phyloP scores from a whole-genome alignment of 1,140 invertebrate species.

The Paramacrobiotus metropolitanus region DNA sequence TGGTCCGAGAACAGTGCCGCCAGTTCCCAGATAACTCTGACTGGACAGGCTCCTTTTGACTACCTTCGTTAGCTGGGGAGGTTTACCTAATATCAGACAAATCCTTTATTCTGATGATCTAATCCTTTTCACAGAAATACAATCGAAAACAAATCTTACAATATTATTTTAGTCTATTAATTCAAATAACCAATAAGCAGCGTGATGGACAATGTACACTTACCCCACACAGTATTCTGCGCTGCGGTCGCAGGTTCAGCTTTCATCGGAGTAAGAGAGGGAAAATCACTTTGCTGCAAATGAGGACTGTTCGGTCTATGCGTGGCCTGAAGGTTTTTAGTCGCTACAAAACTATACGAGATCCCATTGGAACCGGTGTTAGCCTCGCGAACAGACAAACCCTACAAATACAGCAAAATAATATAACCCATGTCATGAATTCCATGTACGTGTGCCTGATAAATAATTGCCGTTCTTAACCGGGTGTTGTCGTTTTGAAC shows the following conservation, averaged over 20 bases:
- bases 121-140: too few relatives aligned
- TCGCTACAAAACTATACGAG: neutral
- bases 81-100: neutral
- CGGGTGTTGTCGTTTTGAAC: neutral
- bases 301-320: neutral
- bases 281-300: neutral
- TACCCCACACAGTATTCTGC: conserved; percentile 2
- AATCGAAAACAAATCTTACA: too few relatives aligned
- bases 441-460: neutral
- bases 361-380: neutral
- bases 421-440: too few relatives aligned
- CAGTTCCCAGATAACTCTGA: neutral
- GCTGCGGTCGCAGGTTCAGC: neutral
- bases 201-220: neutral
- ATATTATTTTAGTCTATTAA: too few relatives aligned
- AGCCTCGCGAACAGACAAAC: neutral
- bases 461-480: neutral
- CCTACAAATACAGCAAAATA: neutral
- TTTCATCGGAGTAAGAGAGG: neutral
- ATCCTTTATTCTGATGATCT: too few relatives aligned
- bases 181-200: too few relatives aligned
- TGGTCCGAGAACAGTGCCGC: neutral
- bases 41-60: neutral
- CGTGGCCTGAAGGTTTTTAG: neutral
- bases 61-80: neutral